Percentiles rank a stretch among this genome's conserved stretches.
These are phyloP conservation scores for Cacatua alba DNA, from an alignment of 2,113 vertebrate genomes.

Conservation along the genomic window DNA sequence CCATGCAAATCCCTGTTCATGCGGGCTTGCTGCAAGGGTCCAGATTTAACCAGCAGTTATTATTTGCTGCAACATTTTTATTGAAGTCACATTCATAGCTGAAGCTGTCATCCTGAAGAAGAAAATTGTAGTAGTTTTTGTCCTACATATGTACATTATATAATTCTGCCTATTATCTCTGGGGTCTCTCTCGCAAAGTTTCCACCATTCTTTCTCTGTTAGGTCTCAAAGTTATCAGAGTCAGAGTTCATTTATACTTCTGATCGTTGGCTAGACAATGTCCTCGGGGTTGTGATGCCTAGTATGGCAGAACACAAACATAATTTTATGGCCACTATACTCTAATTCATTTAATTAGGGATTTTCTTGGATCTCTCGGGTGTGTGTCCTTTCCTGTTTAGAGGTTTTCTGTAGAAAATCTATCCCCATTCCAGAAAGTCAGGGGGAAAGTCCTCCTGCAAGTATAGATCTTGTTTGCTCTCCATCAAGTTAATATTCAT, in stretches of 20 bases:
- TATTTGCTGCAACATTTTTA: not conserved
- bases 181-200: slow-evolving; percentile 22
- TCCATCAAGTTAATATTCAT: slow-evolving; percentile 20
- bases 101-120: not conserved
- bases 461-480: not conserved
- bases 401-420: slow-evolving; percentile 35
- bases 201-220: slow-evolving; percentile 42
- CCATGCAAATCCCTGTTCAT: not conserved
- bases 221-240: slow-evolving; percentile 59
- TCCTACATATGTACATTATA: not conserved
- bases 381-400: slow-evolving; percentile 46
- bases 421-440: slow-evolving; percentile 15
- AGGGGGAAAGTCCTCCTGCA: not conserved
- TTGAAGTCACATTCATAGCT: not conserved
- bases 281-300: slow-evolving; percentile 23
- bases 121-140: not conserved
- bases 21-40: not conserved
- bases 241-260: slow-evolving; percentile 58
- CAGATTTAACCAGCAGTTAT: not conserved
- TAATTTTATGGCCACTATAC: slow-evolving; percentile 33
- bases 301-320: slow-evolving; percentile 37
- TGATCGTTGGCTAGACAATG: not conserved
- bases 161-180: slow-evolving; percentile 36
- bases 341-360: slow-evolving; percentile 60
- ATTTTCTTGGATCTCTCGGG: not conserved